phyloP scores from a whole-genome alignment of 1,140 invertebrate species.

The Drosophila biarmipes region DNA sequence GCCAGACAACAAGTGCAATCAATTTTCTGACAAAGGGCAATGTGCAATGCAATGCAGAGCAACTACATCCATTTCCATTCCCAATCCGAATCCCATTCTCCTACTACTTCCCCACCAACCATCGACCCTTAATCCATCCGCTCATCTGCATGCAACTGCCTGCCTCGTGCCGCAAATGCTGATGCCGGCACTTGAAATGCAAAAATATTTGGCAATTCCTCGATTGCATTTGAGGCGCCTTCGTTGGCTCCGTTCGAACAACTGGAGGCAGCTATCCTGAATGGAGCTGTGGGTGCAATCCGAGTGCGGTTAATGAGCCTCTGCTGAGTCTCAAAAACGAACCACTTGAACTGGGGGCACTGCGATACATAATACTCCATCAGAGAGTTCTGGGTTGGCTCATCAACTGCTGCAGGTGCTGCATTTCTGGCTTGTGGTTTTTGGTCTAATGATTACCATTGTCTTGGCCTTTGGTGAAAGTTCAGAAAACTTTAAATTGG shows the following conservation, averaged over 20 bases:
- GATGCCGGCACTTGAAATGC: slow-evolving; percentile 76
- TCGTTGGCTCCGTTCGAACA: background rate
- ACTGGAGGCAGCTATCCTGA: background rate
- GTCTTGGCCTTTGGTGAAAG: background rate
- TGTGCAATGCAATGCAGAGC: slow-evolving; percentile 27
- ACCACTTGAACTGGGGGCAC: background rate
- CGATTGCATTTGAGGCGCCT: slow-evolving; percentile 31
- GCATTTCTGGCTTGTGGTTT: background rate
- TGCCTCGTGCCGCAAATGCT: slow-evolving; percentile 41
- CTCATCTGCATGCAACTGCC: slow-evolving; percentile 13
- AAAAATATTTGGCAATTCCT: slow-evolving; percentile 76
- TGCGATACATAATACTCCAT: slow-evolving; percentile 3
- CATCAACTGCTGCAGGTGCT: background rate
- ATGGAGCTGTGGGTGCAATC: slow-evolving; percentile 17
- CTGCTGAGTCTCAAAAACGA: slow-evolving; percentile 12
- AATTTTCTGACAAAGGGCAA: slow-evolving; percentile 58
- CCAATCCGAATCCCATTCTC: background rate
- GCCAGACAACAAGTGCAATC: slow-evolving; percentile 74
- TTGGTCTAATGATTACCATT: background rate
- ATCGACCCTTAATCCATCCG: background rate
- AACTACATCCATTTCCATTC: slow-evolving; percentile 3
- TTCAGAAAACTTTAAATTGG: background rate
- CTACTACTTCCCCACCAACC: background rate
- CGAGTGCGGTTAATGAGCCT: slow-evolving; percentile 37
- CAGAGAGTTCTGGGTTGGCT: background rate